A percentile compares a stretch with the other conserved stretches of the same genome.
These are phyloP conservation scores for Brachionus rubens DNA, from an alignment of 1,140 invertebrate genomes.

Conservation along the genomic window DNA sequence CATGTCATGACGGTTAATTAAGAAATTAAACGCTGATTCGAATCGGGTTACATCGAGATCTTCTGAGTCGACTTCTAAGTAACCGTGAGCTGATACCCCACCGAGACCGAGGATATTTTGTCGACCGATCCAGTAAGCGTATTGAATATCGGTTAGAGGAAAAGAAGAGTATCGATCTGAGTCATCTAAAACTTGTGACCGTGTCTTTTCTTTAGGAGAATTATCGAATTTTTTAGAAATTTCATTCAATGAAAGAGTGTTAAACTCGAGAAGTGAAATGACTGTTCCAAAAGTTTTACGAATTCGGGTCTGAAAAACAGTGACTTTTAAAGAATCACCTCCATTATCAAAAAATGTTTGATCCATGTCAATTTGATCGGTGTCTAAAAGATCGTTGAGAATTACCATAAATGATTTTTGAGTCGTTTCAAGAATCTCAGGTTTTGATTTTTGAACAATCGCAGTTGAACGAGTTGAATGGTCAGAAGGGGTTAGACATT, in stretches of 20 bases:
- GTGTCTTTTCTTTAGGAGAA: not conserved
- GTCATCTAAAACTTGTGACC: not conserved
- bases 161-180: not conserved
- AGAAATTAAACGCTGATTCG: not conserved
- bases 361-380: not conserved
- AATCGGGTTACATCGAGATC: not conserved
- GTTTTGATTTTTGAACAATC: not conserved
- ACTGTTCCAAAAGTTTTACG: not conserved
- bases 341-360: not conserved
- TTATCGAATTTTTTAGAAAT: not conserved
- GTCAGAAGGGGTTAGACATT: not conserved
- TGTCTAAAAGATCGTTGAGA: not conserved
- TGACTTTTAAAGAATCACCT: not conserved
- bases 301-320: not conserved
- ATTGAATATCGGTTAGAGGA: slow-evolving; percentile 1
- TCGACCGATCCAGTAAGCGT: not conserved
- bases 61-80: not conserved
- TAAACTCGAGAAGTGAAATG: not conserved
- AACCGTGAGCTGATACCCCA: not conserved
- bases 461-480: not conserved
- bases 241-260: not conserved
- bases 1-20: not conserved
- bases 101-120: not conserved
- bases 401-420: not conserved
- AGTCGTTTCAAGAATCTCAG: not conserved